Conservation (phyloP, 2,797 vertebrate genomes). For the Meriones psammophilus region DNA sequence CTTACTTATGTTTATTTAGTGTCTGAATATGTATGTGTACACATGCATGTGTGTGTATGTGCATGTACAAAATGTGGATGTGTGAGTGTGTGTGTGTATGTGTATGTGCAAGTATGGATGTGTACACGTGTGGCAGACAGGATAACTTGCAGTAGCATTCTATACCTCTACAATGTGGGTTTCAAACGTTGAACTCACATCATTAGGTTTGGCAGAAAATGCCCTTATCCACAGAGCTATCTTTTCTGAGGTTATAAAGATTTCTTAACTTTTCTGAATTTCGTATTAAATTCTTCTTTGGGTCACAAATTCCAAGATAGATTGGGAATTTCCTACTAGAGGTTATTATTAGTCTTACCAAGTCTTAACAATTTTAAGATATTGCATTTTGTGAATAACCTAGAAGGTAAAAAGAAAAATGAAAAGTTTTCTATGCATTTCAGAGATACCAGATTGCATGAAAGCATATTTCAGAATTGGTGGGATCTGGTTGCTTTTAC, state of each 20-base stretch:
- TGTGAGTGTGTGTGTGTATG: not conserved
- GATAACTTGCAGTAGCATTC: not conserved
- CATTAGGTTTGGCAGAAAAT: not conserved
- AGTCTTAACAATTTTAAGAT: conserved; percentile 49
- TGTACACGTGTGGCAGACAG: not conserved
- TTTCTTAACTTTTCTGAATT: not conserved
- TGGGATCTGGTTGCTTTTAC: not conserved
- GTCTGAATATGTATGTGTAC: too few species aligned
- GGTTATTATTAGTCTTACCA: not conserved
- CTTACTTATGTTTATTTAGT: not conserved
- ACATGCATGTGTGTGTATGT: not conserved
- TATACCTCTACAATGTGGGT: not conserved
- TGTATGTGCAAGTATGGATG: not conserved
- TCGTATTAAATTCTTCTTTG: not conserved
- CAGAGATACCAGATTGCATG: not conserved
- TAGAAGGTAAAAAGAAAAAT: not conserved
- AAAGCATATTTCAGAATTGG: not conserved
- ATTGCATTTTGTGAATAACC: not conserved
- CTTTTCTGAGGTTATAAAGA: not conserved
- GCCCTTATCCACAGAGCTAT: not conserved
- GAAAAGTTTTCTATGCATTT: not conserved
- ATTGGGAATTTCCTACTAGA: not conserved
- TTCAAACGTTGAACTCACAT: not conserved
- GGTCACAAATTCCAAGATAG: not conserved
- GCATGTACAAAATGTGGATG: not conserved